phyloP scores from a whole-genome alignment of 1,140 invertebrate genomes.

The Magallana angulata region DNA sequence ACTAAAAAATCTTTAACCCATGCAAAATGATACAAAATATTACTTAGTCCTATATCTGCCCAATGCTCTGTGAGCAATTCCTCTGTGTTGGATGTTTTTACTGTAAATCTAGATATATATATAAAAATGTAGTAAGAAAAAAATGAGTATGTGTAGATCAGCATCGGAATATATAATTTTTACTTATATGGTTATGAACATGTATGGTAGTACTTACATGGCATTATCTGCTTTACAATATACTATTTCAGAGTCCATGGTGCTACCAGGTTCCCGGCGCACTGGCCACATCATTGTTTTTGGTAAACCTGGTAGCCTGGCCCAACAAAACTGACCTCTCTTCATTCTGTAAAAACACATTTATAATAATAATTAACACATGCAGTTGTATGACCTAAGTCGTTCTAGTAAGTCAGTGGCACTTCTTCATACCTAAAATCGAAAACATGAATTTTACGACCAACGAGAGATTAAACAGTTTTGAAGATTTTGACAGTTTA shows the following conservation, averaged over 20 bases:
- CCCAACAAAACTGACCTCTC: slow-evolving; percentile 1
- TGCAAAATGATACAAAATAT: slow-evolving; percentile 16
- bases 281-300: slow-evolving; percentile 8
- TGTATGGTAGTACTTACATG: slow-evolving; percentile 15
- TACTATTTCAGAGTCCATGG: slow-evolving; percentile 10
- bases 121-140: slow-evolving; percentile 17
- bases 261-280: slow-evolving; percentile 12
- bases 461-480: slow-evolving; percentile 9
- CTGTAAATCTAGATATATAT: slow-evolving; percentile 14
- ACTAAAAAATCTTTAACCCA: slow-evolving; percentile 16
- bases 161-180: slow-evolving; percentile 13
- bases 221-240: slow-evolving; percentile 3
- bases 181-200: slow-evolving; percentile 10
- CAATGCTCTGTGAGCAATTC: slow-evolving; percentile 14
- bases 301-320: slow-evolving; percentile 13
- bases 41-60: slow-evolving; percentile 15
- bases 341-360: slow-evolving; percentile 13
- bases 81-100: slow-evolving; percentile 2
- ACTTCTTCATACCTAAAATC: slow-evolving; percentile 16
- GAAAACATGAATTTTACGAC: slow-evolving; percentile 10
- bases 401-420: slow-evolving; percentile 14
- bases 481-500: slow-evolving; percentile 16
- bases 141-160: neutral
- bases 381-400: slow-evolving; percentile 15
- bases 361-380: slow-evolving; percentile 12